Evolutionary conservation across 2,888 invertebrate species (phyloP), one percentile per base, ranked within the genome.

Genomic region (Drymonia ruficornis): DNA sequence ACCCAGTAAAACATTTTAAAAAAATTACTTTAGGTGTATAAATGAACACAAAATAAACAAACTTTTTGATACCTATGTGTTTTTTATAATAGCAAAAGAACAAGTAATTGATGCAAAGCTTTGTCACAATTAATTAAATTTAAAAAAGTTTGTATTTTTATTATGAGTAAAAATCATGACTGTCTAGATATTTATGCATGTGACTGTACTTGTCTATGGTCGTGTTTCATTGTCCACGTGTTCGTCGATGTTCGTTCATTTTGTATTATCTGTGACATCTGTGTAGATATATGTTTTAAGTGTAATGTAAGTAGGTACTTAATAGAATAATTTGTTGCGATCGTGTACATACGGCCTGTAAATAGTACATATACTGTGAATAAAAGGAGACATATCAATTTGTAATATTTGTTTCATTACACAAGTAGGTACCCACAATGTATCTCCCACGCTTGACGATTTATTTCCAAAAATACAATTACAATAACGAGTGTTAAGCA

Each of bases 371-470:
- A 81, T 89, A 86, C 76, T 88, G 89, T 89, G 87, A 91, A 91
- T 91, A 90, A 91, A 91, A 88, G 84, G 83, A 91, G 89, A 91
- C 91, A 91, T 91, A 91, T 91, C 91, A 91, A 86, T 91, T 91
- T 91, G 85, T 91, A 88, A 59, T 18, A 36, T 53, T 68, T 66
- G 70, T 81, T 83, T 83, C 77, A 74, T 78, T 79, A 72, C 15
- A n/a, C 49, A n/a, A n/a, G n/a, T n/a, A n/a, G n/a, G n/a, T n/a
- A n/a, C n/a, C n/a, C n/a, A n/a, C n/a, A n/a, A n/a, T n/a, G n/a
- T n/a, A n/a, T n/a, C n/a, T n/a, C n/a, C n/a, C n/a, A n/a, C n/a
- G n/a, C n/a, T n/a, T n/a, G n/a, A n/a, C n/a, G n/a, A n/a, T n/a
- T n/a, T n/a, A n/a, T n/a, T n/a, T n/a, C n/a, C n/a, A n/a, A n/a